Evolutionary conservation across 2,113 vertebrate species (phyloP).

Genomic region (Rhineura floridana): DNA sequence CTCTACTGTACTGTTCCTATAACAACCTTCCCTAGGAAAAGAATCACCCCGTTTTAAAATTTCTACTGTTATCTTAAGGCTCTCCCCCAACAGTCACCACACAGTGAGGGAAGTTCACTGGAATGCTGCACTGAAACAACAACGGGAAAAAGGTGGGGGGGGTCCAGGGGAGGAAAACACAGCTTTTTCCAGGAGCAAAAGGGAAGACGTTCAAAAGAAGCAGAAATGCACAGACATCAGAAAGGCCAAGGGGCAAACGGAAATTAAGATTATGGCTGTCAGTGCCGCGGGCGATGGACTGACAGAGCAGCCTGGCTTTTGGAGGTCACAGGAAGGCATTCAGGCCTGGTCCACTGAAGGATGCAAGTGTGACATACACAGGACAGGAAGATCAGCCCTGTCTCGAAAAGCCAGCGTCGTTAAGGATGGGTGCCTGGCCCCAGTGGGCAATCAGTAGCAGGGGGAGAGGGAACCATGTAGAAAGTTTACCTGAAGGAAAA

Average conservation of each 20-base stretch:
- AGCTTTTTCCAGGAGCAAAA: background rate
- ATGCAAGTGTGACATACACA: background rate
- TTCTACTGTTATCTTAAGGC: background rate
- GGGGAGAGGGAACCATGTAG: background rate
- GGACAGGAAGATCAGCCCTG: background rate
- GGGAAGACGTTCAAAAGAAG: background rate
- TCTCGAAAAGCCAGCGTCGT: background rate
- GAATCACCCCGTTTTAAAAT: background rate
- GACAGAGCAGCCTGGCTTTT: slow-evolving; percentile 12
- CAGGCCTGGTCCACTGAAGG: background rate
- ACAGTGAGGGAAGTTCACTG: background rate
- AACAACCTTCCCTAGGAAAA: background rate
- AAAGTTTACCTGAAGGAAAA: background rate
- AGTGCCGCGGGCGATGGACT: background rate
- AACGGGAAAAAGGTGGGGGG: background rate
- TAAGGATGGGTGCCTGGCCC: no score
- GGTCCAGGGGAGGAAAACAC: background rate
- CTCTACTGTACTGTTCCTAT: background rate
- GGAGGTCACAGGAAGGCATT: slow-evolving; percentile 14
- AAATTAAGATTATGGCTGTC: background rate
- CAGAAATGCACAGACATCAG: background rate
- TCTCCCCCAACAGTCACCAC: background rate
- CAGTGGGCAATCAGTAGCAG: no score
- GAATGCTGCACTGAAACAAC: background rate
- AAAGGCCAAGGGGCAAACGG: background rate